phyloP scores from a whole-genome alignment of 2,888 invertebrate species.

The Ophion costatus region DNA sequence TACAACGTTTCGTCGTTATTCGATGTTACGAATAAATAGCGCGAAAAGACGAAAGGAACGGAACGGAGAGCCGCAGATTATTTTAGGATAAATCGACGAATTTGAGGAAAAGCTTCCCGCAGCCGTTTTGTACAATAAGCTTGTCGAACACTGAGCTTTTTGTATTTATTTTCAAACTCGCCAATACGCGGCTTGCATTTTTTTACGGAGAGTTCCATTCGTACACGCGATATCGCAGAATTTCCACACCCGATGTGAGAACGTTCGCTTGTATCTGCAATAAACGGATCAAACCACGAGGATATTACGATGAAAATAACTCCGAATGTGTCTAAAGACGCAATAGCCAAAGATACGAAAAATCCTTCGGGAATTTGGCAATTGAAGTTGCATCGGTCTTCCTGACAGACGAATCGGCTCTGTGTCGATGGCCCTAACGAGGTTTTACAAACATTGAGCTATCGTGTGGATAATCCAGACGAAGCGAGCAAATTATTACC shows the following conservation, averaged over 20 bases:
- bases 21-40: conserved; percentile 49
- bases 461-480: too few relatives aligned
- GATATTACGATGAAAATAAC: not conserved
- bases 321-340: not conserved
- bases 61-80: conserved; percentile 31
- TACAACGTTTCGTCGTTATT: conserved; percentile 53
- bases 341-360: not conserved
- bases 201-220: conserved; percentile 26
- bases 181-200: not conserved
- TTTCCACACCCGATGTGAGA: not conserved
- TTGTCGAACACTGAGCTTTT: conserved; percentile 20
- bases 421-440: too few relatives aligned
- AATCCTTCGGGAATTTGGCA: not conserved
- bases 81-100: conserved; percentile 20
- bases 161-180: conserved; percentile 2
- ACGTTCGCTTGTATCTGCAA: conserved; percentile 8
- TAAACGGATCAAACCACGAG: conserved; percentile 1
- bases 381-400: not conserved
- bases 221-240: conserved; percentile 17
- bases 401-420: not conserved
- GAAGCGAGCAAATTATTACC: too few relatives aligned
- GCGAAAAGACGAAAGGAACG: conserved; percentile 40
- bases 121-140: conserved; percentile 41
- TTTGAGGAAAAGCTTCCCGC: conserved; percentile 20
- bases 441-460: too few relatives aligned